phyloP scores from a whole-genome alignment of 1,140 invertebrate genomes.

The Drosophila sturtevanti region DNA sequence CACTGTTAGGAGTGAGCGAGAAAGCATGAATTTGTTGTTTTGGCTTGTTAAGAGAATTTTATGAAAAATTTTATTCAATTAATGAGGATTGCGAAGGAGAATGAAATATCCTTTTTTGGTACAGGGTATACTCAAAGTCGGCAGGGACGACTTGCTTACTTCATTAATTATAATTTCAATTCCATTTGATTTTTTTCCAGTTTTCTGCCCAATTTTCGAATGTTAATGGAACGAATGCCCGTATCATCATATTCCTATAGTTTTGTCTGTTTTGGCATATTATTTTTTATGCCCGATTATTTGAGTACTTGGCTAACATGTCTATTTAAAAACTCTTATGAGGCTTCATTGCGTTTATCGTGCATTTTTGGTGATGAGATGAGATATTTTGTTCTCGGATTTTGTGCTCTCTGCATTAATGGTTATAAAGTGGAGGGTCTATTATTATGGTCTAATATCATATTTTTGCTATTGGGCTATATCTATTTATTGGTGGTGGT shows the following conservation, averaged over 20 bases:
- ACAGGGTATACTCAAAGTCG: too few relatives aligned
- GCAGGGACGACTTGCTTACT: too few relatives aligned
- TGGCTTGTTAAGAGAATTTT: too few relatives aligned
- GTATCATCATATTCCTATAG: background rate
- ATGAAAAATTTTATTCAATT: too few relatives aligned
- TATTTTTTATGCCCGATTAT: constrained; percentile 4
- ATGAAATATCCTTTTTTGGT: too few relatives aligned
- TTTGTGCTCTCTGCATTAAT: background rate
- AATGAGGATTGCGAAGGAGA: too few relatives aligned
- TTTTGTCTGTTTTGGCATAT: constrained; percentile 1
- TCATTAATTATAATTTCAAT: too few relatives aligned
- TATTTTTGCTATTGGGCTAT: background rate
- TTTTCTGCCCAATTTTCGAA: constrained; percentile 4
- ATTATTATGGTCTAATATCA: background rate
- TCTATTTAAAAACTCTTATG: background rate
- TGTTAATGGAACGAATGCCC: constrained; percentile 1
- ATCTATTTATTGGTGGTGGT: background rate
- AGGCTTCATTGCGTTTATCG: background rate
- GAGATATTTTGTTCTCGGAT: constrained; percentile 1
- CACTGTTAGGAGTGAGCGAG: too few relatives aligned
- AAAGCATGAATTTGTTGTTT: too few relatives aligned
- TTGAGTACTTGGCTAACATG: background rate
- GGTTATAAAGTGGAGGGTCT: background rate
- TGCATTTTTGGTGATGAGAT: background rate
- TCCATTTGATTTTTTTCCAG: background rate